These are phyloP conservation scores for Synanceia verrucosa DNA, from an alignment of 2,797 vertebrate species.

Conservation along the genomic window DNA sequence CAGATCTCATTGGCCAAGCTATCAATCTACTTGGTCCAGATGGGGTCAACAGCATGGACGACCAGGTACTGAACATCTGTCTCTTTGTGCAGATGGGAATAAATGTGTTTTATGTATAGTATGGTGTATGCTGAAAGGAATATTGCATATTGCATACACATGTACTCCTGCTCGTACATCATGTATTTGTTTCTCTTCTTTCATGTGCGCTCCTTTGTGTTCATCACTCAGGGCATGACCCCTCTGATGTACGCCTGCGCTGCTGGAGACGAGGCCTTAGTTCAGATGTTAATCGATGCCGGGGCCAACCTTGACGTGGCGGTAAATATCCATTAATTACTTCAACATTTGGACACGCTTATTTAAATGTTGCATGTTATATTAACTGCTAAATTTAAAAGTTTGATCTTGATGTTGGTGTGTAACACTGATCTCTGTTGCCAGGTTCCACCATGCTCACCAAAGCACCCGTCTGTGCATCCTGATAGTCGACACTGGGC, in stretches of 20 bases:
- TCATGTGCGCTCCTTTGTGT: background rate
- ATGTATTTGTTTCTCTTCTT: slow-evolving; percentile 7
- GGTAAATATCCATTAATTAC: slow-evolving; percentile 76
- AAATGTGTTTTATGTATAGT: background rate
- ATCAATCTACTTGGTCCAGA: slow-evolving; percentile 92
- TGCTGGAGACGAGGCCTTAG: slow-evolving; percentile 96
- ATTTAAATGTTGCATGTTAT: background rate
- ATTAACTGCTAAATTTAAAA: background rate
- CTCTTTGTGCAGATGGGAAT: background rate
- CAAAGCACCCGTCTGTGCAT: slow-evolving; percentile 90
- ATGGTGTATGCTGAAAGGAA: background rate
- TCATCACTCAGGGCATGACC: slow-evolving; percentile 90
- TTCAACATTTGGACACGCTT: slow-evolving; percentile 10
- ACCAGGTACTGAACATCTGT: slow-evolving; percentile 85
- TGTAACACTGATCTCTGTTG: slow-evolving; percentile 10
- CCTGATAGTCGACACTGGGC: slow-evolving; percentile 97
- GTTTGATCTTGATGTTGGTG: background rate
- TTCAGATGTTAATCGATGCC: slow-evolving; percentile 98
- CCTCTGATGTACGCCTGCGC: slow-evolving; percentile 98
- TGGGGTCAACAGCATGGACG: slow-evolving; percentile 97
- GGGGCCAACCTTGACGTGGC: slow-evolving; percentile 93
- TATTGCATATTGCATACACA: background rate
- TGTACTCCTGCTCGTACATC: background rate
- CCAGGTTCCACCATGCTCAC: slow-evolving; percentile 91
- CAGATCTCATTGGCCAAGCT: slow-evolving; percentile 94